Percentiles rank a stretch among this genome's conserved stretches.
Evolutionary conservation across 2,113 vertebrate species (phyloP).

Genomic region (Hypanus sabinus): DNA sequence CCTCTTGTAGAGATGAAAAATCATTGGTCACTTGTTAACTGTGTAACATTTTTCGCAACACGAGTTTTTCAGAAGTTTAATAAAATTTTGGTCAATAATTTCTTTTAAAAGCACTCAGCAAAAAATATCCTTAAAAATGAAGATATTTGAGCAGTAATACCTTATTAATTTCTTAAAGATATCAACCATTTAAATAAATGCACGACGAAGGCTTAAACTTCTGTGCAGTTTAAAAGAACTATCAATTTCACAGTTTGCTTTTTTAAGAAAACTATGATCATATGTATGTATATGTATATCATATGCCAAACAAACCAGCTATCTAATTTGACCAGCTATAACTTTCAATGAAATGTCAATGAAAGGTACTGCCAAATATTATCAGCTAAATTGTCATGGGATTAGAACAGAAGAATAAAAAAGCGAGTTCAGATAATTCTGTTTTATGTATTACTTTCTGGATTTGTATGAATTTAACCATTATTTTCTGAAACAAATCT

Average conservation of each 20-base stretch:
- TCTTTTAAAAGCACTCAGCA: not conserved
- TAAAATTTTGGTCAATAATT: conserved; percentile 11
- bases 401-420: not conserved
- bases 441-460: not conserved
- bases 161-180: not conserved
- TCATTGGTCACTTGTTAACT: not conserved
- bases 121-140: not conserved
- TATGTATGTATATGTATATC: conserved; percentile 1
- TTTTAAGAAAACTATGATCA: not conserved
- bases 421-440: not conserved
- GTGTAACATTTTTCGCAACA: not conserved
- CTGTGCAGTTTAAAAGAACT: not conserved
- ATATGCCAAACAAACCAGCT: not conserved
- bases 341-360: not conserved
- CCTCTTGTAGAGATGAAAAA: not conserved
- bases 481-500: not conserved
- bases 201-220: not conserved
- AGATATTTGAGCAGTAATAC: not conserved
- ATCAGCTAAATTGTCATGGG: not conserved
- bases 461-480: not conserved
- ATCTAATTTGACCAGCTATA: not conserved
- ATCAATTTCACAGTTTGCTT: not conserved
- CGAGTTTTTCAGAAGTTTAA: not conserved
- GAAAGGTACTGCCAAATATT: not conserved
- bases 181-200: conserved; percentile 5